phyloP scores from a whole-genome alignment of 2,888 invertebrate species.

The Ophion costatus region DNA sequence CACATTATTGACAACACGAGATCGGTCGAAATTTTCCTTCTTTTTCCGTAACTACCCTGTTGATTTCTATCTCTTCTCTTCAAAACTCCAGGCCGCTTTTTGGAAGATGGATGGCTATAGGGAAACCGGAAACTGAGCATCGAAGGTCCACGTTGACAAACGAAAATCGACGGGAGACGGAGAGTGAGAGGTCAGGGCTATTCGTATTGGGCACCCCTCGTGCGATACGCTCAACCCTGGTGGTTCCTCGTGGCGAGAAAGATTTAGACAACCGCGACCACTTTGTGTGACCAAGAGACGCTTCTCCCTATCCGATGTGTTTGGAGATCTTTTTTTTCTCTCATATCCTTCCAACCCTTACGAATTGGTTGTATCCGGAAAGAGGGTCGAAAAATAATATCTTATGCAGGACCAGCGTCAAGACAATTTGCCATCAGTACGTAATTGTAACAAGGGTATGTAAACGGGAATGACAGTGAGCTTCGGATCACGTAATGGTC shows the following conservation, averaged over 20 bases:
- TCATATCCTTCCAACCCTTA: not conserved
- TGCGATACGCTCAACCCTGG: conserved; percentile 29
- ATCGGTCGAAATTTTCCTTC: conserved; percentile 29
- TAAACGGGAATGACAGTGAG: too few species aligned
- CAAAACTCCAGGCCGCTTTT: conserved; percentile 27
- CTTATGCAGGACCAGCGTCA: not conserved
- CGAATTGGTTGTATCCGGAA: conserved; percentile 9
- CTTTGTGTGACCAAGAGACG: conserved; percentile 56
- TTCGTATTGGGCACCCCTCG: conserved; percentile 24
- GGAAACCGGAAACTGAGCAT: conserved; percentile 47
- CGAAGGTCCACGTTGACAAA: conserved; percentile 35
- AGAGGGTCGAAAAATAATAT: conserved; percentile 40
- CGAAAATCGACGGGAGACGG: conserved; percentile 52
- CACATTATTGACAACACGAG: conserved; percentile 75
- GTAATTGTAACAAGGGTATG: not conserved
- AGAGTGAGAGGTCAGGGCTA: conserved; percentile 7
- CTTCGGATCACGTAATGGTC: too few species aligned
- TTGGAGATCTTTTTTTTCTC: conserved; percentile 29
- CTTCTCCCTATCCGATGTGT: conserved; percentile 35
- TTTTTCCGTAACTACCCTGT: conserved; percentile 22
- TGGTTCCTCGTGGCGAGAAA: conserved; percentile 57
- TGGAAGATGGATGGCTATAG: conserved; percentile 43
- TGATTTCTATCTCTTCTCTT: conserved; percentile 42
- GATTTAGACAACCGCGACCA: conserved; percentile 60
- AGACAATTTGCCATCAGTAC: not conserved